These are phyloP conservation scores for Ictidomys tridecemlineatus DNA, from an alignment of 2,113 vertebrate genomes.

Conservation along the genomic window DNA sequence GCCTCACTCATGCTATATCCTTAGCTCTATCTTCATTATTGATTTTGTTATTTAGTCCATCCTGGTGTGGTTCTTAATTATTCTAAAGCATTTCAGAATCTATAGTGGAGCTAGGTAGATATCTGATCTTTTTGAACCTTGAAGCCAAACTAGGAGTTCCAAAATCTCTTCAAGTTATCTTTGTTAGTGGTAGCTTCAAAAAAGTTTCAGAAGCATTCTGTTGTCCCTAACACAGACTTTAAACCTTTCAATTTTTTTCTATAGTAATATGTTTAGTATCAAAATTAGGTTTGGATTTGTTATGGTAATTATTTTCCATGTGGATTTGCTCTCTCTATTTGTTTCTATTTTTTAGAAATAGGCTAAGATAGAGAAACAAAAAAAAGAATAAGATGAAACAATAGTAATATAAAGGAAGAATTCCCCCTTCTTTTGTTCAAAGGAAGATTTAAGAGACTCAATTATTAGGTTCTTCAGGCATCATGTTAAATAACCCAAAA, in stretches of 20 bases:
- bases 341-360: not conserved
- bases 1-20: not conserved
- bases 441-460: not conserved
- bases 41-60: not conserved
- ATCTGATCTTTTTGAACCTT: conserved; percentile 26
- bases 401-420: conserved; percentile 12
- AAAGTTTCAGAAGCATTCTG: not conserved
- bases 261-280: not conserved
- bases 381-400: not conserved
- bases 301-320: not conserved
- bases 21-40: not conserved
- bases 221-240: not conserved
- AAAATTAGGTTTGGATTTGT: conserved; percentile 54
- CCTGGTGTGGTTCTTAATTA: conserved; percentile 16
- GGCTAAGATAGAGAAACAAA: conserved; percentile 11
- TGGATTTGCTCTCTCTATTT: not conserved
- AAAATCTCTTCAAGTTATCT: not conserved
- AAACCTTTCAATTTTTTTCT: not conserved
- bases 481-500: not conserved
- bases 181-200: not conserved
- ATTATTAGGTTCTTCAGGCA: not conserved
- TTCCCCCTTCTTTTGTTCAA: not conserved
- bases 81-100: conserved; percentile 47
- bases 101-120: not conserved
- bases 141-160: not conserved